Conservation (phyloP, 2,888 invertebrate genomes). For the Tridacna crocea region DNA sequence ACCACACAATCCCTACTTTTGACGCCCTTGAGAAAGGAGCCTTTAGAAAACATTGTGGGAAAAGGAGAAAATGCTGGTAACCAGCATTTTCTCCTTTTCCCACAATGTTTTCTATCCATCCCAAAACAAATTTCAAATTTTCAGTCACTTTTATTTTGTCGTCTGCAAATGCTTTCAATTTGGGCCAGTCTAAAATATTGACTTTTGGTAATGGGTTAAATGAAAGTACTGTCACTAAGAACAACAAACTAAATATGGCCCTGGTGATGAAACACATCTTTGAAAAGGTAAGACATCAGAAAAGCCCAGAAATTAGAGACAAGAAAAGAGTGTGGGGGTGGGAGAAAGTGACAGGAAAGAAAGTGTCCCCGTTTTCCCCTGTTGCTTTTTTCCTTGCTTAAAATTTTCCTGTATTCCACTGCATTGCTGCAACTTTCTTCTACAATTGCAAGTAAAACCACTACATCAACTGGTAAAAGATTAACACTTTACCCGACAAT, state of each 20-base stretch:
- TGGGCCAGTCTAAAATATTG: not conserved
- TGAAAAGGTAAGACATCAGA: too few relatives aligned
- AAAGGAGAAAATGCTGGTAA: constrained; percentile 3
- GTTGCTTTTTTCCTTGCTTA: too few relatives aligned
- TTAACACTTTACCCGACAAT: too few relatives aligned
- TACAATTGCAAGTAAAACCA: too few relatives aligned
- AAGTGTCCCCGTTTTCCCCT: not conserved
- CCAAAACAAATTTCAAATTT: not conserved
- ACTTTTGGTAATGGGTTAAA: not conserved
- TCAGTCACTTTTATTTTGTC: not conserved
- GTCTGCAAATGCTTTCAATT: not conserved
- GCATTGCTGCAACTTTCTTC: too few relatives aligned
- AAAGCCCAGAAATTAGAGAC: not conserved
- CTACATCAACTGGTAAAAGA: too few relatives aligned
- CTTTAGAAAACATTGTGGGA: not conserved
- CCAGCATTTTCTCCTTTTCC: constrained; percentile 2
- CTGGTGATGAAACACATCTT: too few relatives aligned
- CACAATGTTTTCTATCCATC: not conserved
- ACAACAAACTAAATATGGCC: too few relatives aligned
- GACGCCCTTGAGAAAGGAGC: not conserved
- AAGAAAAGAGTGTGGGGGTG: not conserved
- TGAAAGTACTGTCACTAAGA: too few relatives aligned
- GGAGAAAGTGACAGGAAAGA: not conserved
- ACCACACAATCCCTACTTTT: not conserved
- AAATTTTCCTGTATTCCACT: too few relatives aligned